Evolutionary conservation across 64 coral and sea anemone species (phyloP).

Genomic region (Dendronephthya gigantea): DNA sequence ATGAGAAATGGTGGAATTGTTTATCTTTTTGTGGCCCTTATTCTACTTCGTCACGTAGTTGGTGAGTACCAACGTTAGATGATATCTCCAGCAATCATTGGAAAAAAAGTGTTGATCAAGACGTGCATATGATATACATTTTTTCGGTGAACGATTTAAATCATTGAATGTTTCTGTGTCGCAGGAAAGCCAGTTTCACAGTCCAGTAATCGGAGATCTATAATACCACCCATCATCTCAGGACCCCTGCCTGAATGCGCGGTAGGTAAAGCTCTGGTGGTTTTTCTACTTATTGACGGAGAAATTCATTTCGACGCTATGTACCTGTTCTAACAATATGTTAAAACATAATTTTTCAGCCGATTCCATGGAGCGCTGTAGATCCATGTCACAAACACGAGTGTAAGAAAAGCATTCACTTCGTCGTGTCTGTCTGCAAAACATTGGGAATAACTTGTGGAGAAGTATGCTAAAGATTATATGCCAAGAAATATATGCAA

Average conservation of each 20-base stretch:
- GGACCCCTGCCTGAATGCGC: not conserved
- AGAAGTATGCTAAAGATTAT: too few relatives aligned
- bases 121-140: too few relatives aligned
- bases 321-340: not conserved
- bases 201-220: not conserved
- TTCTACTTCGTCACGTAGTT: not conserved
- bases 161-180: too few relatives aligned
- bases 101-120: too few relatives aligned
- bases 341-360: not conserved
- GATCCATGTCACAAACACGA: not conserved
- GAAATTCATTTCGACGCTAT: not conserved
- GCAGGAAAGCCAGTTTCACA: not conserved
- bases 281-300: too few relatives aligned
- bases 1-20: not conserved
- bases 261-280: not conserved
- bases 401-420: not conserved
- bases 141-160: too few relatives aligned
- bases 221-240: not conserved
- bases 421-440: not conserved
- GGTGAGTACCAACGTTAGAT: not conserved
- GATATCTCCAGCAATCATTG: too few relatives aligned
- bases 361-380: not conserved
- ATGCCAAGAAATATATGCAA: too few relatives aligned
- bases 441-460: slow-evolving; percentile 1
- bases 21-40: not conserved